Base-by-base conservation (phyloP, 1,140 invertebrate species). In the Penaeus indicus region DNA sequence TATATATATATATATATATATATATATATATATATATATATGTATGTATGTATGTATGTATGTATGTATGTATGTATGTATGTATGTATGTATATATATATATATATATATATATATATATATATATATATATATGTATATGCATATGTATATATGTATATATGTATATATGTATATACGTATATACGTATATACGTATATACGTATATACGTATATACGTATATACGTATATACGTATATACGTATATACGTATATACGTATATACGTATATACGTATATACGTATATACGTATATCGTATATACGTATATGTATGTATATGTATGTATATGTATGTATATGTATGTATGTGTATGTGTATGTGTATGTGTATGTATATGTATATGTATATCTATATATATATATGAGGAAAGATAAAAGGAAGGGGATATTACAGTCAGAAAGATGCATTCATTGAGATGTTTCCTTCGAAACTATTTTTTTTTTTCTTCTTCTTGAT, bases 131-230 rank as follows among this genome's bases (percentile, higher is more conserved):
- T 72, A 21, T 72, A n/a, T 27, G 1, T 4, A 72, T 72, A 25
- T 22, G 3, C 2, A 38, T 72, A 72, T n/a, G 13, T 72, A 22
- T 10, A 72, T 27, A 19, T 27, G n/a, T 72, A 72, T 69, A 69
- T 69, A 19, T 8, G 21, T 69, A 69, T 19, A 19, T 69, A 69
- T 22, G 4, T 72, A n/a, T 72, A 72, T 25, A 69, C 22, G 7
- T 69, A 69, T 69, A 69, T 22, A 69, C 22, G 22, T 69, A 69
- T 69, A 69, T 22, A 69, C 22, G 22, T 69, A 69, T 69, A 69
- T 69, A 8, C 22, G 22, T 69, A 22, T 69, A 69, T 22, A 69
- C 22, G 22, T 69, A 69, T 69, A 69, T 22, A 69, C 4, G 22
- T 69, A 22, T 69, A 69, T 22, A 69, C 22, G 4, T 69, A 69